Conservation (phyloP, 2,113 vertebrate species). For the Rhinogobius similis region DNA sequence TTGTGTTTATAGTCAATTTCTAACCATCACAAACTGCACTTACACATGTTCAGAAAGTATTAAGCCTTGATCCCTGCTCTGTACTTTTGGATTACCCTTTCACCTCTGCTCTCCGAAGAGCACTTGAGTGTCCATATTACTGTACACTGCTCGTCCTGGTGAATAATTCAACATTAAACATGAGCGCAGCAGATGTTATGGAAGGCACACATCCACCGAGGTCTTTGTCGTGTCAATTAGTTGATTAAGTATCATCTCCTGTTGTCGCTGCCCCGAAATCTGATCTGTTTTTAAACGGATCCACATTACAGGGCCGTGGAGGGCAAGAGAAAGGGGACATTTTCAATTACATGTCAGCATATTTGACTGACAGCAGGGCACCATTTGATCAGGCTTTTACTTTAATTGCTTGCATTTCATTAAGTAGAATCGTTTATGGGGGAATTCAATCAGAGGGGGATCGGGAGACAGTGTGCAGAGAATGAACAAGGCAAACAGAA, state of each 20-base stretch:
- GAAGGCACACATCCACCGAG: constrained; percentile 74
- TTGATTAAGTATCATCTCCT: constrained; percentile 89
- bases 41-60: too few relatives aligned
- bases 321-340: constrained; percentile 77
- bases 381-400: constrained; percentile 92
- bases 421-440: constrained; percentile 83
- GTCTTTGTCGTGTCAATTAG: constrained; percentile 93
- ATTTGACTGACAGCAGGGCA: constrained; percentile 82
- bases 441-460: constrained; percentile 78
- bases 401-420: constrained; percentile 95
- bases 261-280: constrained; percentile 80
- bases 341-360: constrained; percentile 88
- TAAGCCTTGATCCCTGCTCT: background rate
- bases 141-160: constrained; percentile 39
- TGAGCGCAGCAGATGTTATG: constrained; percentile 73
- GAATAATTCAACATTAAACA: constrained; percentile 74
- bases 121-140: constrained; percentile 12
- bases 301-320: constrained; percentile 82
- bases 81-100: constrained; percentile 15
- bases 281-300: constrained; percentile 85
- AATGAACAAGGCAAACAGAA: constrained; percentile 43
- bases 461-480: constrained; percentile 49
- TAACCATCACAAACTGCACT: too few relatives aligned
- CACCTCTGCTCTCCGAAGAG: constrained; percentile 25
- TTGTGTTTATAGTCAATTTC: too few relatives aligned